A percentile compares a stretch with the other conserved stretches of the same genome.
phyloP scores from a whole-genome alignment of 2,888 invertebrate genomes.

The Agapostemon virescens region DNA sequence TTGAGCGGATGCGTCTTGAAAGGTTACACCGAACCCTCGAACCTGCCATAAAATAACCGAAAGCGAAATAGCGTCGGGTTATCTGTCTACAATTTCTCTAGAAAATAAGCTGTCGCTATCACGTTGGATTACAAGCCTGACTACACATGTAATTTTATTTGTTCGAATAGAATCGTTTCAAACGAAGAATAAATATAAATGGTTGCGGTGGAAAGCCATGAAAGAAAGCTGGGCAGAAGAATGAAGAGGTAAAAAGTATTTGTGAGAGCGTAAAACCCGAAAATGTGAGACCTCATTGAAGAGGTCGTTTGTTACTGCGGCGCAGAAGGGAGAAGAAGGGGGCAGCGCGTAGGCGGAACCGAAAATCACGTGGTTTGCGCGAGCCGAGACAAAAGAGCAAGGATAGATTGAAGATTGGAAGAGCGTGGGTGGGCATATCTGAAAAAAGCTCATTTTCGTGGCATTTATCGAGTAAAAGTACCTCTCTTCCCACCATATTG shows the following conservation, averaged over 20 bases:
- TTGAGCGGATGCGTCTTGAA: too few species aligned
- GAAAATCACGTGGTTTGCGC: slow-evolving; percentile 61
- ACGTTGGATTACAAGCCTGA: not conserved
- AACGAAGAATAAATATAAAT: slow-evolving; percentile 10
- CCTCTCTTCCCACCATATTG: slow-evolving; percentile 58
- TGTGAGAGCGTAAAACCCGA: slow-evolving; percentile 13
- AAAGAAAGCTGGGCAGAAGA: not conserved
- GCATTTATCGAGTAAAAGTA: slow-evolving; percentile 65
- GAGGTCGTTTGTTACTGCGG: slow-evolving; percentile 61
- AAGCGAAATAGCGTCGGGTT: too few species aligned
- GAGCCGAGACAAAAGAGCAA: slow-evolving; percentile 56
- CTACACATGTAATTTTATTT: not conserved
- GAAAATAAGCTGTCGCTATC: too few species aligned
- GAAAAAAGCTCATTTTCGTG: slow-evolving; percentile 66
- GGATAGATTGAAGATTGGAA: slow-evolving; percentile 46
- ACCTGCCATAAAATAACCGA: too few species aligned
- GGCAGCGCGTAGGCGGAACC: slow-evolving; percentile 44
- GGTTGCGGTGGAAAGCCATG: not conserved
- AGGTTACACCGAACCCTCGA: too few species aligned
- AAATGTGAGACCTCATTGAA: slow-evolving; percentile 42
- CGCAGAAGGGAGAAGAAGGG: not conserved
- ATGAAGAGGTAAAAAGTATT: not conserved
- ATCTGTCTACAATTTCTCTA: too few species aligned
- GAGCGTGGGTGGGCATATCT: slow-evolving; percentile 16
- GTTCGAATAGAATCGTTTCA: not conserved